Conservation (phyloP, 2,888 invertebrate genomes). For the Diplolepis rosae region DNA sequence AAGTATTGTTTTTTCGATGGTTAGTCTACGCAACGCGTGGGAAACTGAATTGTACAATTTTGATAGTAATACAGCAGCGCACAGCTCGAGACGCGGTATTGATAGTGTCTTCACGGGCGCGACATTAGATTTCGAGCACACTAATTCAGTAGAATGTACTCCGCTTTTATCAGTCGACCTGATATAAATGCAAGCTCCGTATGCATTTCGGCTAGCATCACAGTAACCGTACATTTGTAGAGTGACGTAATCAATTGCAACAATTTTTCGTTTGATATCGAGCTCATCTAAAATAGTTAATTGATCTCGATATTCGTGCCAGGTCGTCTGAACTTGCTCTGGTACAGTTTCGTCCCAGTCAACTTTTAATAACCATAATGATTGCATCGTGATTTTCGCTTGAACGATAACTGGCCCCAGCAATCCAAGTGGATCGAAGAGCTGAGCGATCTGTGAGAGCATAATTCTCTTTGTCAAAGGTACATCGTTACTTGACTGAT, state of each 20-base stretch:
- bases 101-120: background rate
- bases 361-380: background rate
- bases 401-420: background rate
- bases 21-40: background rate
- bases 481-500: background rate
- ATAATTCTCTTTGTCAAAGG: too few species aligned
- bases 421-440: constrained; percentile 1
- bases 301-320: background rate
- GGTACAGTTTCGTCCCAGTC: constrained; percentile 25
- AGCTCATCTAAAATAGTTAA: too few species aligned
- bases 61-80: background rate
- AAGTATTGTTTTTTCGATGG: background rate
- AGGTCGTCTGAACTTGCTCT: background rate
- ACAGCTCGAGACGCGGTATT: constrained; percentile 8
- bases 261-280: too few species aligned
- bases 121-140: too few species aligned
- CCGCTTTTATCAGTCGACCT: too few species aligned
- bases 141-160: too few species aligned
- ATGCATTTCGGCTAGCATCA: too few species aligned
- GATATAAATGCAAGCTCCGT: too few species aligned
- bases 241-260: too few species aligned
- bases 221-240: too few species aligned
- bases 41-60: background rate
- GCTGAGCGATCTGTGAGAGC: constrained; percentile 21
- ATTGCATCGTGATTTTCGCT: background rate